phyloP scores from a whole-genome alignment of 2,797 vertebrate genomes.

The Taeniopygia guttata region DNA sequence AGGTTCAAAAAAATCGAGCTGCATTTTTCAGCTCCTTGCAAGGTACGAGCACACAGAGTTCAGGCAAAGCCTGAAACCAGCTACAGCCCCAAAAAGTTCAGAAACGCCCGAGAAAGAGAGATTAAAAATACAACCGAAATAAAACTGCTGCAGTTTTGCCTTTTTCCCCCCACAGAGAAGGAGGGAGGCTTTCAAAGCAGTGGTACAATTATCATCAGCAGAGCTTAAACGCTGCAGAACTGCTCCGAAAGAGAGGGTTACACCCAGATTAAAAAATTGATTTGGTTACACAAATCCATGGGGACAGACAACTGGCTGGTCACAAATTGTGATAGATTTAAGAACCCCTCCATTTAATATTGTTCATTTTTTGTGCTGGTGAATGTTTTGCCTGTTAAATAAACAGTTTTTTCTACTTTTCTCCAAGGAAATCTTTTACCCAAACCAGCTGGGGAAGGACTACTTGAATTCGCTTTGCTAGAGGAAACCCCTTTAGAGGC shows the following conservation, averaged over 20 bases:
- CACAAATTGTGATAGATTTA: not conserved
- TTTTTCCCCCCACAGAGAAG: not conserved
- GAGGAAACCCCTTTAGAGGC: not conserved
- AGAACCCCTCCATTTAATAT: not conserved
- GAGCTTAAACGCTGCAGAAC: not conserved
- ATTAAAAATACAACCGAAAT: not conserved
- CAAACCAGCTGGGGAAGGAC: not conserved
- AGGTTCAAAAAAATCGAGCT: not conserved
- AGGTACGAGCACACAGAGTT: not conserved
- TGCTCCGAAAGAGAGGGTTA: not conserved
- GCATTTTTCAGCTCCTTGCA: not conserved
- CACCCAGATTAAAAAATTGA: not conserved
- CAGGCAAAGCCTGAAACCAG: not conserved
- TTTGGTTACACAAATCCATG: not conserved
- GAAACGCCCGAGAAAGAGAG: not conserved
- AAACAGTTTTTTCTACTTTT: not conserved
- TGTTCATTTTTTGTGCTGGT: not conserved
- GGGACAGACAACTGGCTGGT: not conserved
- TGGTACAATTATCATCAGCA: not conserved
- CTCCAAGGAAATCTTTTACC: not conserved
- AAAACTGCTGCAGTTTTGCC: not conserved
- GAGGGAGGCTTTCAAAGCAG: not conserved
- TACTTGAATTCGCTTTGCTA: not conserved
- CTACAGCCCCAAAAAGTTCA: not conserved
- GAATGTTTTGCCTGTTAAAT: not conserved